Percentiles rank a stretch among this genome's conserved stretches.
These are phyloP conservation scores for Semicossyphus pulcher DNA, from an alignment of 2,113 vertebrate genomes.

Conservation along the genomic window DNA sequence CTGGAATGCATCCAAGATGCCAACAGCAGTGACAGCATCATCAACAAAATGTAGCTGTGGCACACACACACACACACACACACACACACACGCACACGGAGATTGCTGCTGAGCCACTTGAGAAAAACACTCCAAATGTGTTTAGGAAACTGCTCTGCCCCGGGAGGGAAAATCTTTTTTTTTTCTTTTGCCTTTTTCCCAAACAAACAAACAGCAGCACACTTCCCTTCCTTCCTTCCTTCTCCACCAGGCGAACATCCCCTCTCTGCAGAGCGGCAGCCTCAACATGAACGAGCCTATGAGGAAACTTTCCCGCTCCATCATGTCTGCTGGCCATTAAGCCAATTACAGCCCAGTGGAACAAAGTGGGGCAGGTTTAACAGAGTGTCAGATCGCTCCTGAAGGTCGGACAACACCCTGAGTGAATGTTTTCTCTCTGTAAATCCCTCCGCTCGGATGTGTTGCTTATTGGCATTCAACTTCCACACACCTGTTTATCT, in stretches of 20 bases:
- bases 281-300: constrained; percentile 36
- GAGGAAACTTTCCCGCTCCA: constrained; percentile 42
- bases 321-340: constrained; percentile 59
- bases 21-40: constrained; percentile 79
- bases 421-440: constrained; percentile 42
- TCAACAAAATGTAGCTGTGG: constrained; percentile 75
- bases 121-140: constrained; percentile 78
- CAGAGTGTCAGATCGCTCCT: constrained; percentile 60
- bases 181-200: constrained; percentile 45
- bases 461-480: constrained; percentile 68
- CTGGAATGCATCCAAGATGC: constrained; percentile 71
- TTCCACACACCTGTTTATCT: constrained; percentile 78
- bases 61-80: constrained; percentile 26
- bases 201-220: constrained; percentile 67
- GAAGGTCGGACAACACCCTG: constrained; percentile 67
- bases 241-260: constrained; percentile 34
- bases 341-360: constrained; percentile 69
- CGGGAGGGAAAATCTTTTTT: constrained; percentile 64
- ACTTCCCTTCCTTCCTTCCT: constrained; percentile 24
- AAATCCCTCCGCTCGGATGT: constrained; percentile 55
- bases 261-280: constrained; percentile 11
- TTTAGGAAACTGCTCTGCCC: constrained; percentile 72
- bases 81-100: constrained; percentile 33
- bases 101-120: constrained; percentile 73
- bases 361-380: constrained; percentile 64